A percentile compares a stretch with the other conserved stretches of the same genome.
Evolutionary conservation across 1,140 invertebrate genomes (phyloP).

Genomic region (Latrodectus geometricus): DNA sequence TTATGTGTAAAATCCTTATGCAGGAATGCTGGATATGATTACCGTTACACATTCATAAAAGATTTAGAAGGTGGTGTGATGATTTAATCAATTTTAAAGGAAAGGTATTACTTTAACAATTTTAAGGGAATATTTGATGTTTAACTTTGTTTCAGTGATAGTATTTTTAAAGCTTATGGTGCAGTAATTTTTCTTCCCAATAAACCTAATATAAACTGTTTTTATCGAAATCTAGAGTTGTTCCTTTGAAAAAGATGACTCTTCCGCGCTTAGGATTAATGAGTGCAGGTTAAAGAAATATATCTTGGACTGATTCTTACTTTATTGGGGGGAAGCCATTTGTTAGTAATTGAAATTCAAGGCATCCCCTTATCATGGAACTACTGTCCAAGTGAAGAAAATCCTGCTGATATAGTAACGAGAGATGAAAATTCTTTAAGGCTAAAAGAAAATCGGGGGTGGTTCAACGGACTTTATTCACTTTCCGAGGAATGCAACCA

Average conservation of each 20-base stretch:
- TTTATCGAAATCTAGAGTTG: no score
- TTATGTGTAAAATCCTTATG: constrained; percentile 5
- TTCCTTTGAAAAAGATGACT: no score
- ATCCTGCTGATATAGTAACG: not conserved
- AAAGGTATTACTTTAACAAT: constrained; percentile 3
- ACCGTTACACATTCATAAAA: not conserved
- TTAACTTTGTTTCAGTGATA: no score
- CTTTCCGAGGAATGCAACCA: not conserved
- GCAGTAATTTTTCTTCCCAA: no score
- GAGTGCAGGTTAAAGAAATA: no score
- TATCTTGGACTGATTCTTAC: not conserved
- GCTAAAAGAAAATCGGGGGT: not conserved
- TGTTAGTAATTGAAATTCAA: not conserved
- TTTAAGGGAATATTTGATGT: no score
- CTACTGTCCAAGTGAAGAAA: not conserved
- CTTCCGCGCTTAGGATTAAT: no score
- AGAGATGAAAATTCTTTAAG: not conserved
- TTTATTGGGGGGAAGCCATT: not conserved
- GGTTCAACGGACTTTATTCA: not conserved
- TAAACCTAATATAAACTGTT: no score
- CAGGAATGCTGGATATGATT: constrained; percentile 64
- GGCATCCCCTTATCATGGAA: not conserved
- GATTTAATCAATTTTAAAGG: not conserved
- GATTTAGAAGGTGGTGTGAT: constrained; percentile 1
- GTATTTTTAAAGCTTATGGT: no score